Evolutionary conservation across 2,113 vertebrate genomes (phyloP).

Genomic region (Forbesichthys papilliferus): DNA sequence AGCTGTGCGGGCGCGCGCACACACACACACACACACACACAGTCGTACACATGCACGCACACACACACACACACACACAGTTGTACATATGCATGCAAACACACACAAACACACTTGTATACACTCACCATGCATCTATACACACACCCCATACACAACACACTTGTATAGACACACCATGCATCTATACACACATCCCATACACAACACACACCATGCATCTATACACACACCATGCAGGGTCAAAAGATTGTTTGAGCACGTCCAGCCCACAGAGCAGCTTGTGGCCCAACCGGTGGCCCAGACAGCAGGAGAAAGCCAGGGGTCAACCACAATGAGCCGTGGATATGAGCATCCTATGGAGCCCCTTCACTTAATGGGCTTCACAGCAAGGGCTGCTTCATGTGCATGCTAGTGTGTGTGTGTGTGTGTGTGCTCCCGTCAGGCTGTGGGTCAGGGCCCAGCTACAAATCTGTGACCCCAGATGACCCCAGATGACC

Average conservation of each 20-base stretch:
- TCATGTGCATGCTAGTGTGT: constrained; percentile 26
- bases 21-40: not conserved
- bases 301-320: constrained; percentile 55
- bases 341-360: constrained; percentile 84
- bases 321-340: constrained; percentile 84
- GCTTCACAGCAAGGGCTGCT: constrained; percentile 66
- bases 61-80: constrained; percentile 2
- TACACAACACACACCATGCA: constrained; percentile 8
- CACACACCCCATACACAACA: not conserved
- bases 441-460: constrained; percentile 83
- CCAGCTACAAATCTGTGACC: constrained; percentile 91
- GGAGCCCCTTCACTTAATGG: constrained; percentile 90
- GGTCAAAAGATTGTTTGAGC: constrained; percentile 47
- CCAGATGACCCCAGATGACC: constrained; percentile 86
- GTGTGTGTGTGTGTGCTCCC: constrained; percentile 53
- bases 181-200: not conserved
- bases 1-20: not conserved
- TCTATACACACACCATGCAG: not conserved
- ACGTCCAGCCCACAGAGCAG: constrained; percentile 69
- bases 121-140: not conserved
- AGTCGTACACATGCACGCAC: constrained; percentile 8
- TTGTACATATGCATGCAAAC: constrained; percentile 1
- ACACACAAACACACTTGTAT: constrained; percentile 7
- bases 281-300: constrained; percentile 42
- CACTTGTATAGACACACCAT: no score